A percentile compares a stretch with the other conserved stretches of the same genome.
Conservation (phyloP, 2,888 invertebrate species). For the Eudasyphora cyanicolor region DNA sequence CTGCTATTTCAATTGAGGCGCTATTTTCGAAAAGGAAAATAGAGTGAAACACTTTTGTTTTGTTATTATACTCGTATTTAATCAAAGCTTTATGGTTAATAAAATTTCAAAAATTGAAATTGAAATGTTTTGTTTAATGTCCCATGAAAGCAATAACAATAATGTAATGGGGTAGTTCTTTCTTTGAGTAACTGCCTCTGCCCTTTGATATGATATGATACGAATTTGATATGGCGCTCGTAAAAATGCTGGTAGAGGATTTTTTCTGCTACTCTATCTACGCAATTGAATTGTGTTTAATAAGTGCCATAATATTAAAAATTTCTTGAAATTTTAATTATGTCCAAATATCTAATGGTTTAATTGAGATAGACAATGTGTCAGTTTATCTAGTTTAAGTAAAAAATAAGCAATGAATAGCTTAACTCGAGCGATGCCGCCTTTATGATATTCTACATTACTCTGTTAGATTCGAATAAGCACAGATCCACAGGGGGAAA, state of each 20-base stretch:
- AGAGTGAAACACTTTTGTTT: background rate
- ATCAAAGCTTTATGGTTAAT: constrained; percentile 34
- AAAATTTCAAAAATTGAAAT: constrained; percentile 13
- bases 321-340: background rate
- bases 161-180: background rate
- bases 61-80: constrained; percentile 2
- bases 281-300: background rate
- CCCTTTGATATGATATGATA: too few species aligned
- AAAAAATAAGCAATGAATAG: too few species aligned
- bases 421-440: too few species aligned
- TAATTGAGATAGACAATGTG: background rate
- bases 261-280: background rate
- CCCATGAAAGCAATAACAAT: background rate
- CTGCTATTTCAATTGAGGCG: background rate
- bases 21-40: background rate
- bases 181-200: background rate
- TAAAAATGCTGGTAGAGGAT: background rate
- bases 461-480: too few species aligned
- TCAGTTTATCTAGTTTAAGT: too few species aligned
- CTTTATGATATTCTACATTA: too few species aligned
- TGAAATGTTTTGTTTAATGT: background rate
- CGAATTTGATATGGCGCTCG: background rate
- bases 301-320: background rate
- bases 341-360: background rate
- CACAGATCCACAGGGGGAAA: too few species aligned